These are phyloP conservation scores for Chrysemys picta DNA, from an alignment of 2,113 vertebrate genomes.

Conservation along the genomic window DNA sequence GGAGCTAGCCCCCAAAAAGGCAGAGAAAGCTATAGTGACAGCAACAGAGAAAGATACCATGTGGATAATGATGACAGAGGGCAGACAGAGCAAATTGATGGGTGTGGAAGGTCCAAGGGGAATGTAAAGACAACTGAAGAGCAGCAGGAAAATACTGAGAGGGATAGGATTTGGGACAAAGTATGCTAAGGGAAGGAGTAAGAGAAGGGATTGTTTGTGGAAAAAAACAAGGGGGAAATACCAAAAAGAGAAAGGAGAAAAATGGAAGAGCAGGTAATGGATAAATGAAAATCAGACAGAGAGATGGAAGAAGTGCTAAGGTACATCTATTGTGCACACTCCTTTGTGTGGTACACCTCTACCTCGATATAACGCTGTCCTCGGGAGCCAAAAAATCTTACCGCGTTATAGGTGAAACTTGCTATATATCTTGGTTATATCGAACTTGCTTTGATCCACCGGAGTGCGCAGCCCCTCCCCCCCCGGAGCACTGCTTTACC, in stretches of 20 bases:
- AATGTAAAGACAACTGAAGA: not conserved
- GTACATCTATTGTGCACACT: too few species aligned
- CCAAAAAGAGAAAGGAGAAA: not conserved
- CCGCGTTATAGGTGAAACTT: too few species aligned
- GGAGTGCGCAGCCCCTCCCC: too few species aligned
- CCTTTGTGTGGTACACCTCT: too few species aligned
- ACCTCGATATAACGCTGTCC: too few species aligned
- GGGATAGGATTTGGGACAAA: accelerated
- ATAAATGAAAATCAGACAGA: not conserved
- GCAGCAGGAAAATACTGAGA: not conserved
- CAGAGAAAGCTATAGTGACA: not conserved
- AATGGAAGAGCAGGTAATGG: not conserved
- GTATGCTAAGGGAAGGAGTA: not conserved
- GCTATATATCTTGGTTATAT: too few species aligned
- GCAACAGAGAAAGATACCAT: not conserved
- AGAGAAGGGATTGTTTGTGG: accelerated
- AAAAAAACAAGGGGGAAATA: not conserved
- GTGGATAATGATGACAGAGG: too few species aligned
- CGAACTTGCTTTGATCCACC: too few species aligned
- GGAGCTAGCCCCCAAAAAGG: not conserved
- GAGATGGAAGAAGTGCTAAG: accelerated
- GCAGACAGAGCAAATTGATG: not conserved
- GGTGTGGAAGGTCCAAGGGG: not conserved
- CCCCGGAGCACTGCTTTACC: too few species aligned
- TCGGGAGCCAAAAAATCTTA: too few species aligned